Evolutionary conservation across 30 jellyfish, hydroid and myxozoan species (phyloP).

Genomic region (Aurelia sp.): DNA sequence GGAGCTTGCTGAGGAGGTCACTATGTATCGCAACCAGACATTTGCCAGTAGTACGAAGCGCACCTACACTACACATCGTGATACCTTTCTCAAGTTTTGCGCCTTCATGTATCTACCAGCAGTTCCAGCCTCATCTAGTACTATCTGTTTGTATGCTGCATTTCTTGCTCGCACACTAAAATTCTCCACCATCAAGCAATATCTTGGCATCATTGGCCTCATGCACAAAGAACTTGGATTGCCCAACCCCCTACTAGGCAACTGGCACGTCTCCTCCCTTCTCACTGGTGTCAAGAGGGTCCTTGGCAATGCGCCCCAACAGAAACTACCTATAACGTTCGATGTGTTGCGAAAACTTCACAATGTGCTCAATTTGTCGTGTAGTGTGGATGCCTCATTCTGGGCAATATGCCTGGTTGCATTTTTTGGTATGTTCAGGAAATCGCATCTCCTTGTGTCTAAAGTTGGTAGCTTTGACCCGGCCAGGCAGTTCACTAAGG

Average conservation of each 20-base stretch:
- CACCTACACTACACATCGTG: too few species aligned
- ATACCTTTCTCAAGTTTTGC: too few species aligned
- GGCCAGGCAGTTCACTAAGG: neutral
- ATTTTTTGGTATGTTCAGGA: slow-evolving; percentile 25
- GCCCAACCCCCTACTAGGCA: too few species aligned
- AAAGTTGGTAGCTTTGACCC: neutral
- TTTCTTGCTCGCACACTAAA: slow-evolving; percentile 14
- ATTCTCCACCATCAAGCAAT: neutral
- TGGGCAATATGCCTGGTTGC: slow-evolving; percentile 51
- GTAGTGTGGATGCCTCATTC: slow-evolving; percentile 23
- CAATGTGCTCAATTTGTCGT: slow-evolving; percentile 4
- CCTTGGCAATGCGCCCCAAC: too few species aligned
- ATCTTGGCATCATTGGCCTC: slow-evolving; percentile 1
- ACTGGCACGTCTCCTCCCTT: too few species aligned
- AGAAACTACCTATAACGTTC: neutral
- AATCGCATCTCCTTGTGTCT: slow-evolving; percentile 17
- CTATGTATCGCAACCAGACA: too few species aligned
- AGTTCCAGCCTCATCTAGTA: neutral
- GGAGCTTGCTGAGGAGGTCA: too few species aligned
- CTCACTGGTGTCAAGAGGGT: too few species aligned
- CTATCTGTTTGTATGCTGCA: slow-evolving; percentile 21
- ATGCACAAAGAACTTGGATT: neutral
- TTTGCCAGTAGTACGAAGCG: too few species aligned
- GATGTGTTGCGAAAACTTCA: slow-evolving; percentile 6
- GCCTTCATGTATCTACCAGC: too few species aligned